phyloP scores from a whole-genome alignment of 2,113 vertebrate genomes.

The Cnemophilus loriae region DNA sequence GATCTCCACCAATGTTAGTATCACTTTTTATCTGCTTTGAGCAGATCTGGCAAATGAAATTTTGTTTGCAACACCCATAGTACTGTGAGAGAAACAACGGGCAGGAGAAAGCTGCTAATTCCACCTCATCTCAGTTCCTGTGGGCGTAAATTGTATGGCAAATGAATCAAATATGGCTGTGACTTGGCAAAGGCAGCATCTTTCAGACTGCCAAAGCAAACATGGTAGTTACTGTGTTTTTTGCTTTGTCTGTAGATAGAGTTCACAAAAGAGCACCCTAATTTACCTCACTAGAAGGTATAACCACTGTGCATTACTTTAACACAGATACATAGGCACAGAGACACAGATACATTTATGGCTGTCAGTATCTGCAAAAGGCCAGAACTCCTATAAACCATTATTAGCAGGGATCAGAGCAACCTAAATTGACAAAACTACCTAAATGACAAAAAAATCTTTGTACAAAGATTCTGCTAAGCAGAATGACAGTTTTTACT shows the following conservation, averaged over 20 bases:
- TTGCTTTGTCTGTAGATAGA: neutral
- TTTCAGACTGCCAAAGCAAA: neutral
- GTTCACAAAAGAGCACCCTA: neutral
- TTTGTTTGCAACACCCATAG: neutral
- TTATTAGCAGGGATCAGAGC: neutral
- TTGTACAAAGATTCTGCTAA: neutral
- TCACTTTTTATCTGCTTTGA: neutral
- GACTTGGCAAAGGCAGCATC: neutral
- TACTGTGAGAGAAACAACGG: neutral
- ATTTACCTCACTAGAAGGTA: neutral
- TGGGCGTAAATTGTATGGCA: neutral
- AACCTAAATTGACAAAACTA: neutral
- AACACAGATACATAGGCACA: neutral
- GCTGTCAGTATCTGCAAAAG: neutral
- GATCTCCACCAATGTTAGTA: neutral
- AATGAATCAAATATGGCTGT: neutral
- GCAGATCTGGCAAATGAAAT: neutral
- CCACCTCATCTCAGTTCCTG: neutral
- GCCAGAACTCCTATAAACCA: neutral
- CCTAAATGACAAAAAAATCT: neutral
- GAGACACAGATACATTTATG: neutral
- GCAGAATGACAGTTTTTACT: neutral
- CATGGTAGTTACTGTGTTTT: neutral
- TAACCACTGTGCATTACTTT: neutral
- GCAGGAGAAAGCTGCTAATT: neutral